Base-by-base conservation (phyloP, 1,140 invertebrate species). In the Caenorhabditis tropicalis region DNA sequence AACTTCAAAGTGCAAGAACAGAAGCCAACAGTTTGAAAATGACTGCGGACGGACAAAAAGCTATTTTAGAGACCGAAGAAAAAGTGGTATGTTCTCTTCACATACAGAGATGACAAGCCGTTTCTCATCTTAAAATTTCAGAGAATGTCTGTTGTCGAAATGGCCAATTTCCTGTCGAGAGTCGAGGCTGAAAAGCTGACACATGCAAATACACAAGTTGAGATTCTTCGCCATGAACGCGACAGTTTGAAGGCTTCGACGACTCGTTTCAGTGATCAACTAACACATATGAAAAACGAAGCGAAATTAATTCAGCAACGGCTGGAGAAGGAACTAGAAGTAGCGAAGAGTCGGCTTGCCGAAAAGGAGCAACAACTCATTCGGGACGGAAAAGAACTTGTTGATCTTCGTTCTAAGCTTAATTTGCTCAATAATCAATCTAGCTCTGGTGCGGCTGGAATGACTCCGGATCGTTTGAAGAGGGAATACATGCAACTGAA, bases 391-490 rank as follows among this genome's bases (percentile, higher is more conserved):
- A 51, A 31, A n/a, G 60, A 58, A 12, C 60, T 82, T 43, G 15
- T 21, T 5, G 82, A 82, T 29, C 60, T 82, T 4, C 24, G 51
- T 16, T 39, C 43, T 12, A 65, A 74, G 24, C 82, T 82, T 33
- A 21, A 15, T 10, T 16, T 15, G 16, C 5, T 82, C 3, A 31
- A 70, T 9, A 82, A 29, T 19, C 56, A 58, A n/a, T 46, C 39
- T 19, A 29, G 36, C 12, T 29, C 46, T 27, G 39, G 74, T n/a
- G 19, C 82, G 16, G 3, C 27, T 29, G 60, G 56, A 24, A 82
- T 82, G 82, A 65, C 82, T 21, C 82, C 82, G 1, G 82, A 82
- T n/a, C 56, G 82, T 31, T 33, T 82, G 39, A 43, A 60, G 36
- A 70, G 60, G 16, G 82, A 82, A 31, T 74, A 46, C 43, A 39